These are phyloP conservation scores for Leptopilina boulardi DNA, from an alignment of 1,140 invertebrate species.

Conservation along the genomic window DNA sequence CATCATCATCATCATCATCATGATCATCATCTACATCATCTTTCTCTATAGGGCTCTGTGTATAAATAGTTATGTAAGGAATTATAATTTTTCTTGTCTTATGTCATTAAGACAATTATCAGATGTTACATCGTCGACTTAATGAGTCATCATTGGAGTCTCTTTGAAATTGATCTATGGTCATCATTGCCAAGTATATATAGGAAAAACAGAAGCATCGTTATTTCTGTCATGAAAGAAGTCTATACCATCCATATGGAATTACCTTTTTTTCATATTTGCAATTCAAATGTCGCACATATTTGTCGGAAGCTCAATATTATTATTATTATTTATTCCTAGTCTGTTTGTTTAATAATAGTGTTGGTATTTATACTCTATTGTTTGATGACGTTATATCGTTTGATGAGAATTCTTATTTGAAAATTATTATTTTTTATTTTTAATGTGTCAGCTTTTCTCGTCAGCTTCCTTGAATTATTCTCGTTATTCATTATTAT, in stretches of 20 bases:
- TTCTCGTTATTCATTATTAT: not conserved
- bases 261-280: not conserved
- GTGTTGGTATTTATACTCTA: not conserved
- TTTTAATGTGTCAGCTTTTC: not conserved
- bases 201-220: constrained; percentile 26
- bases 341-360: not conserved
- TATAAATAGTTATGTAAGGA: not conserved
- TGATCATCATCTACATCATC: no score
- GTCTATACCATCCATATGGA: no score
- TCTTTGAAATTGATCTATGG: not conserved
- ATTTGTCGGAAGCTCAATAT: not conserved
- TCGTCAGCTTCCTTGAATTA: not conserved
- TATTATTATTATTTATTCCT: constrained; percentile 13
- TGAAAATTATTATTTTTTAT: not conserved
- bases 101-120: constrained; percentile 16
- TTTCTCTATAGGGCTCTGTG: not conserved
- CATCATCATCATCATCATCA: constrained; percentile 26
- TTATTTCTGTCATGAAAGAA: constrained; percentile 21
- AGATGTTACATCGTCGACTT: not conserved
- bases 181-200: no score
- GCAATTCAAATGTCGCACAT: not conserved
- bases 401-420: not conserved
- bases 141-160: not conserved
- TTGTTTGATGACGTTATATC: constrained; percentile 14
- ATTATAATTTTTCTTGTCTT: constrained; percentile 22